These are phyloP conservation scores for Julus scandinavius DNA, from an alignment of 2,888 invertebrate species.

Conservation along the genomic window DNA sequence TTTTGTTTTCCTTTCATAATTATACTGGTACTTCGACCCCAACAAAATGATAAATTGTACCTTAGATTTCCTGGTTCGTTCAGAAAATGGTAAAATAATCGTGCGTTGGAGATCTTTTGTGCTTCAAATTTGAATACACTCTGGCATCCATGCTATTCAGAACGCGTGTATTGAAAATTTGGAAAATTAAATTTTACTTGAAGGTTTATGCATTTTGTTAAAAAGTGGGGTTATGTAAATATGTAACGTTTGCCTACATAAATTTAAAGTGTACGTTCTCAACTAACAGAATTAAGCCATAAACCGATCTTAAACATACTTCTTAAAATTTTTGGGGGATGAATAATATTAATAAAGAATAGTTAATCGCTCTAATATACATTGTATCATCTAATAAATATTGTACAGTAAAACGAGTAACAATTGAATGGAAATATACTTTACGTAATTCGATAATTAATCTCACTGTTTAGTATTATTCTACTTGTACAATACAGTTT, in stretches of 20 bases:
- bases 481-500: background rate
- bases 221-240: too few relatives aligned
- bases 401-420: too few relatives aligned
- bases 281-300: too few relatives aligned
- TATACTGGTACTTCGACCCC: slow-evolving; percentile 15
- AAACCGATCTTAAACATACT: too few relatives aligned
- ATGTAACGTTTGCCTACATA: too few relatives aligned
- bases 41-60: background rate
- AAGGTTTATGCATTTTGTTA: background rate
- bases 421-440: too few relatives aligned
- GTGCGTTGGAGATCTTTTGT: background rate
- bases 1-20: slow-evolving; percentile 36
- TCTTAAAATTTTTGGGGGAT: too few relatives aligned
- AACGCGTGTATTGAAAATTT: background rate
- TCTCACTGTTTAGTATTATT: background rate
- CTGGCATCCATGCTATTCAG: background rate
- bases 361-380: too few relatives aligned
- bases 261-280: too few relatives aligned
- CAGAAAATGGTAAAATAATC: background rate
- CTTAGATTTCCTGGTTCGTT: background rate
- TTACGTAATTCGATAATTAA: background rate
- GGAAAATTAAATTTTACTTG: background rate
- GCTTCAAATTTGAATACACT: background rate
- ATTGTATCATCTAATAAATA: too few relatives aligned
- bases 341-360: too few relatives aligned